phyloP scores from a whole-genome alignment of 2,888 invertebrate species.

The Phortica magna region DNA sequence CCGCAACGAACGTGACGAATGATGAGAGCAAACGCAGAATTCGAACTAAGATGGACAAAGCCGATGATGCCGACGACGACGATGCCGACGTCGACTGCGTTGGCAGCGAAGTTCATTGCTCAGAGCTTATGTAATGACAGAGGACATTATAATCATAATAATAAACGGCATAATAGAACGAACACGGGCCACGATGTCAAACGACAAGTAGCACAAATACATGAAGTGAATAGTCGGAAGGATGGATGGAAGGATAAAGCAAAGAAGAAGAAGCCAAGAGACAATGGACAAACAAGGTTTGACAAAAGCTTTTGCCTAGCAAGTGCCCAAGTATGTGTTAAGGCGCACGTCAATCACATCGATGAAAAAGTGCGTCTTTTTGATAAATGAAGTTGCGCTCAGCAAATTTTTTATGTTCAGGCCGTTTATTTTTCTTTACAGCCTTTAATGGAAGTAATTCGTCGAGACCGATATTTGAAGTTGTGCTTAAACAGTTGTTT shows the following conservation, averaged over 20 bases:
- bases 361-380: neutral
- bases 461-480: too few relatives aligned
- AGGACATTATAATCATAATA: conserved; percentile 21
- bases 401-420: too few relatives aligned
- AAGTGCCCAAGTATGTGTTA: neutral
- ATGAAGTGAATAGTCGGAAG: neutral
- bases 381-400: neutral
- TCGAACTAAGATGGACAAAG: neutral
- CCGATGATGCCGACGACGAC: neutral
- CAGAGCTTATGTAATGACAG: conserved; percentile 18
- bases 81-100: neutral
- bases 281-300: conserved; percentile 7
- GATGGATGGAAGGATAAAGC: neutral
- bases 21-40: neutral
- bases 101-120: neutral
- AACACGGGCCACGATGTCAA: conserved; percentile 17
- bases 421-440: too few relatives aligned
- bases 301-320: neutral
- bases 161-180: conserved; percentile 9
- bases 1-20: conserved; percentile 14
- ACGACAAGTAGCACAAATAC: conserved; percentile 14
- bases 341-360: neutral
- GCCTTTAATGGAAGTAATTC: too few relatives aligned
- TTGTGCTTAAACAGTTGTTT: too few relatives aligned
- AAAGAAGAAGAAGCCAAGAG: neutral